Percentiles rank a stretch among this genome's conserved stretches.
Conservation (phyloP, 2,888 invertebrate genomes). For the Ichneumoninae sp. region DNA sequence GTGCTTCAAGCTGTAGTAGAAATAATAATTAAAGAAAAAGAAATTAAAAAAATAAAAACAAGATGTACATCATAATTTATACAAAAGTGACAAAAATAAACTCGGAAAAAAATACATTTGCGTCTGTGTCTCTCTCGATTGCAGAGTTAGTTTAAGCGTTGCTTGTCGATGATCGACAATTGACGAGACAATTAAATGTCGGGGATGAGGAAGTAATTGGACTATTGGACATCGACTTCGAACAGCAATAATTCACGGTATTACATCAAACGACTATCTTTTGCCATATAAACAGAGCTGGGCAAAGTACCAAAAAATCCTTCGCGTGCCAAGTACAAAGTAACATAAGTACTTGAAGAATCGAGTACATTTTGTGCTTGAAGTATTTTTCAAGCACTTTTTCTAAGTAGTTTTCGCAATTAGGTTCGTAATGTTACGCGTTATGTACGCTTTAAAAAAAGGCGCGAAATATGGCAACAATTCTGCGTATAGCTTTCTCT, state of each 20-base stretch:
- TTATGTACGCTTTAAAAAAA: too few relatives aligned
- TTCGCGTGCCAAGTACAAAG: too few relatives aligned
- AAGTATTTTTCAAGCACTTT: too few relatives aligned
- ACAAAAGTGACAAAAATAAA: conserved; percentile 64
- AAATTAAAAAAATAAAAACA: conserved; percentile 27
- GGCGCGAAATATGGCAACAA: too few relatives aligned
- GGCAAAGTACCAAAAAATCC: too few relatives aligned
- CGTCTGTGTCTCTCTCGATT: not conserved
- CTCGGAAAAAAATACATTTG: conserved; percentile 47
- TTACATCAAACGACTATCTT: not conserved
- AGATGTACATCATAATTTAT: conserved; percentile 67
- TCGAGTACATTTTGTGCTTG: too few relatives aligned
- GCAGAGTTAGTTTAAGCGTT: not conserved
- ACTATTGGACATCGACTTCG: not conserved
- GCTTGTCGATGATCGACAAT: not conserved
- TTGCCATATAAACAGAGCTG: not conserved
- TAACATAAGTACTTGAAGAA: too few relatives aligned
- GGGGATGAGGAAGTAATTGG: not conserved
- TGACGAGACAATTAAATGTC: not conserved
- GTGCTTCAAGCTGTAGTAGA: conserved; percentile 66
- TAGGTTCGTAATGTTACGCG: too few relatives aligned
- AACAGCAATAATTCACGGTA: not conserved
- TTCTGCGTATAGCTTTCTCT: too few relatives aligned
- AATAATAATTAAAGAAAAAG: conserved; percentile 47
- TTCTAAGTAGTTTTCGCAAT: too few relatives aligned